Percentiles rank a stretch among this genome's conserved stretches.
These are phyloP conservation scores for Marronus borbonicus DNA, from an alignment of 2,888 invertebrate genomes.

Conservation along the genomic window DNA sequence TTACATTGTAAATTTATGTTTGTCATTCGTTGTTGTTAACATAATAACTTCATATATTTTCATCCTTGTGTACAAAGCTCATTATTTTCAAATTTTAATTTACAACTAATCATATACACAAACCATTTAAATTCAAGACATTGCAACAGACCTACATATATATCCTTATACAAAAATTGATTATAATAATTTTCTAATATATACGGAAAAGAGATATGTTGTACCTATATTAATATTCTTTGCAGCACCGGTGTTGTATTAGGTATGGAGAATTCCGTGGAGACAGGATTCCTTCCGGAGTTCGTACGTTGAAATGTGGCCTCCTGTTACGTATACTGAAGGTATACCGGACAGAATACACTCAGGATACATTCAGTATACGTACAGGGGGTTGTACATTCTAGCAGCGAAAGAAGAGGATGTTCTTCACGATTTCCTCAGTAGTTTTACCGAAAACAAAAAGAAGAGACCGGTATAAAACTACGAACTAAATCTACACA, in stretches of 20 bases:
- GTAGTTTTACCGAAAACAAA: conserved; percentile 35
- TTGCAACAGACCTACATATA: conserved; percentile 17
- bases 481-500: conserved; percentile 14
- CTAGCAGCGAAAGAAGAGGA: conserved; percentile 55
- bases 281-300: conserved; percentile 28
- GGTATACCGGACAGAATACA: conserved; percentile 99
- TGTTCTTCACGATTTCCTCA: neutral
- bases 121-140: conserved; percentile 27
- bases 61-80: too few species aligned
- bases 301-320: conserved; percentile 82
- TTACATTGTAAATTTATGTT: conserved; percentile 17
- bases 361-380: conserved; percentile 99
- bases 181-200: conserved; percentile 41
- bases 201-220: conserved; percentile 5
- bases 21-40: neutral
- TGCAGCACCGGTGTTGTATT: conserved; percentile 18
- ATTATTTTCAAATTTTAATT: neutral
- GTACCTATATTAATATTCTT: conserved; percentile 29
- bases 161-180: conserved; percentile 6
- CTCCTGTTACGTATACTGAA: conserved; percentile 99
- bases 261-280: conserved; percentile 20
- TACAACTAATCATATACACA: neutral
- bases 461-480: conserved; percentile 34
- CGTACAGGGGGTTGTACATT: conserved; percentile 93
- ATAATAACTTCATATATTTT: neutral